Conservation (phyloP, 2,113 vertebrate genomes). For the Bubo scandiacus region DNA sequence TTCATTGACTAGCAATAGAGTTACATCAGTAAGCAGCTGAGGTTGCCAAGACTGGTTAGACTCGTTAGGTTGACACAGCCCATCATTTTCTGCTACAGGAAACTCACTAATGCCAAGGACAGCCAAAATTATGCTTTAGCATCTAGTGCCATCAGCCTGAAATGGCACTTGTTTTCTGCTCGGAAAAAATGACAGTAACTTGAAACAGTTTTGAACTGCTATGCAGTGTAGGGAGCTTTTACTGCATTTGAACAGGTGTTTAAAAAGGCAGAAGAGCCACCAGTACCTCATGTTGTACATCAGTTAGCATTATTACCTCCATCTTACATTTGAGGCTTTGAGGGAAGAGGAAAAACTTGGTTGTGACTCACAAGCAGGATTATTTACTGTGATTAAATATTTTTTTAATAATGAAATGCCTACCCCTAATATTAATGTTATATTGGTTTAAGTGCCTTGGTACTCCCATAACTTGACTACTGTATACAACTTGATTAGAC, state of each 20-base stretch:
- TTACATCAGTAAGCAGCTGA: not conserved
- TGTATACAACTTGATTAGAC: not conserved
- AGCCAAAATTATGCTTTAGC: accelerated
- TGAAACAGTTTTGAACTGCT: not conserved
- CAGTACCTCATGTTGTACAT: not conserved
- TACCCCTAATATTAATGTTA: not conserved
- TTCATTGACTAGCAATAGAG: not conserved
- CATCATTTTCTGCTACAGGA: not conserved
- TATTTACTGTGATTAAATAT: not conserved
- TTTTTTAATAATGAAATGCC: not conserved
- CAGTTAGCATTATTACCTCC: not conserved
- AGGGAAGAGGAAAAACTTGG: not conserved
- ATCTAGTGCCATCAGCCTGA: not conserved
- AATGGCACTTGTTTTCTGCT: not conserved
- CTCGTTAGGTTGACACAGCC: not conserved
- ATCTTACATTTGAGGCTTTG: not conserved
- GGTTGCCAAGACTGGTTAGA: not conserved
- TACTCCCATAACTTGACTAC: not conserved
- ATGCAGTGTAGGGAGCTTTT: not conserved
- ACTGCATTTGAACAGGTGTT: not conserved
- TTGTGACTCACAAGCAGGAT: not conserved
- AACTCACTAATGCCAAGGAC: not conserved
- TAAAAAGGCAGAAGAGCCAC: not conserved
- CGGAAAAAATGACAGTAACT: not conserved
- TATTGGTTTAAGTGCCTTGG: not conserved